These are phyloP conservation scores for Anguilla obscura DNA, from an alignment of 2,797 vertebrate species.

Conservation along the genomic window DNA sequence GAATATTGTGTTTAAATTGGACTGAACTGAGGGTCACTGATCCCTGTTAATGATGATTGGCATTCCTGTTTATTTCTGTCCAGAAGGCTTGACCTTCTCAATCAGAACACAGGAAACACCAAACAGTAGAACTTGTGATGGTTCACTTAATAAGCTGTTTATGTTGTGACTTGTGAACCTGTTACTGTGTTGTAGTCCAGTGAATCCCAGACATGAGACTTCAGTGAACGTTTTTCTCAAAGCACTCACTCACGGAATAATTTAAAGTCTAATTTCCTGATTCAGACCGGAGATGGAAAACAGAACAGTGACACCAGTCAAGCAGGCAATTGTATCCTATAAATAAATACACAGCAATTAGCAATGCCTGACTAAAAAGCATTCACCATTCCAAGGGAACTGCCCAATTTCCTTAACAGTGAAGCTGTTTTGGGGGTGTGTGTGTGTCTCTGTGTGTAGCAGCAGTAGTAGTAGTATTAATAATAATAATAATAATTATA, in stretches of 20 bases:
- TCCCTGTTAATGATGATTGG: slow-evolving; percentile 32
- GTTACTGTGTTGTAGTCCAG: neutral
- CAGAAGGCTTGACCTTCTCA: neutral
- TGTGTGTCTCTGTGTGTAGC: slow-evolving; percentile 4
- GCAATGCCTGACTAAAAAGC: slow-evolving; percentile 36
- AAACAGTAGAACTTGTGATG: neutral
- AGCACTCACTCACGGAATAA: slow-evolving; percentile 43
- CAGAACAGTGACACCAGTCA: slow-evolving; percentile 51
- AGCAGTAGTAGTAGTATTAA: neutral
- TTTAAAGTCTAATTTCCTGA: slow-evolving; percentile 44
- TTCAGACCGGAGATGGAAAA: slow-evolving; percentile 43
- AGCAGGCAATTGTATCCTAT: slow-evolving; percentile 48
- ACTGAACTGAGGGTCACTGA: slow-evolving; percentile 30
- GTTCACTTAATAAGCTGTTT: neutral
- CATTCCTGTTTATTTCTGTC: slow-evolving; percentile 37
- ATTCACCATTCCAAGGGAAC: slow-evolving; percentile 12
- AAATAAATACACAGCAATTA: slow-evolving; percentile 51
- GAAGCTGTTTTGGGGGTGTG: neutral
- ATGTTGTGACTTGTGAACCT: neutral
- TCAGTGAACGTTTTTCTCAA: slow-evolving; percentile 13
- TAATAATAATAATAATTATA: no score
- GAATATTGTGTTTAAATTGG: neutral
- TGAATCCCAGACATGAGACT: neutral
- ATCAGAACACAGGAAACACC: slow-evolving; percentile 1
- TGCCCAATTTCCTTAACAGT: slow-evolving; percentile 28